Evolutionary conservation across 2,113 vertebrate genomes (phyloP).

Genomic region (Percopsis transmontana): DNA sequence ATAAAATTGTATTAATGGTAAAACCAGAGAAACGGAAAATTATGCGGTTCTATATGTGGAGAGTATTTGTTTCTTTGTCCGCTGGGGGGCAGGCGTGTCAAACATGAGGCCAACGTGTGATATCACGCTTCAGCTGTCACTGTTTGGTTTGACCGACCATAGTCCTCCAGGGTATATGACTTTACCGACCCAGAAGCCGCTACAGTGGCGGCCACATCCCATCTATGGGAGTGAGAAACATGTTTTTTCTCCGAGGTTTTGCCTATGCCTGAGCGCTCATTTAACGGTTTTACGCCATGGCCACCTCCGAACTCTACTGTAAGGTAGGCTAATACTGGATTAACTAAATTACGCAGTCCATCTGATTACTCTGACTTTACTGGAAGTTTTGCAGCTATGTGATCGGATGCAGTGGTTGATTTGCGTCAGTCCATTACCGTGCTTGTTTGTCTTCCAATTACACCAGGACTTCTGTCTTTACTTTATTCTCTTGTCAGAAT

Average conservation of each 20-base stretch:
- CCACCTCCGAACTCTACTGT: slow-evolving; percentile 86
- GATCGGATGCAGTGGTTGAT: too few species aligned
- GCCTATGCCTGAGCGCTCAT: not conserved
- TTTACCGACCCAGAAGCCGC: not conserved
- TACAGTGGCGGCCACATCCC: not conserved
- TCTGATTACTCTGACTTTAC: not conserved
- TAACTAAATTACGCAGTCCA: not conserved
- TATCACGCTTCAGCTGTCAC: not conserved
- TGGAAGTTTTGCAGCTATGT: too few species aligned
- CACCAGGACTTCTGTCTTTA: too few species aligned
- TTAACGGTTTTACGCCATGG: slow-evolving; percentile 73
- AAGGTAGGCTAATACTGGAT: slow-evolving; percentile 77
- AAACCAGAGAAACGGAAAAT: too few species aligned
- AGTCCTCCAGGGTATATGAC: not conserved
- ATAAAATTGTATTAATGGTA: not conserved
- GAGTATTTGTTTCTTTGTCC: slow-evolving; percentile 31
- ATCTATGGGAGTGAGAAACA: not conserved
- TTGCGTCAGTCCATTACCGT: too few species aligned
- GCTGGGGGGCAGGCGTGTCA: slow-evolving; percentile 57
- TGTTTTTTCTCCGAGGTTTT: not conserved
- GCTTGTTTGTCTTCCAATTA: too few species aligned
- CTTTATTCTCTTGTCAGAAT: not conserved
- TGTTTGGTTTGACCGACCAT: not conserved
- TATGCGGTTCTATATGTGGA: not conserved
- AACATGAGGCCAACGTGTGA: not conserved